Base-by-base conservation (phyloP, 2,888 invertebrate species). In the Blastobasis adustella region DNA sequence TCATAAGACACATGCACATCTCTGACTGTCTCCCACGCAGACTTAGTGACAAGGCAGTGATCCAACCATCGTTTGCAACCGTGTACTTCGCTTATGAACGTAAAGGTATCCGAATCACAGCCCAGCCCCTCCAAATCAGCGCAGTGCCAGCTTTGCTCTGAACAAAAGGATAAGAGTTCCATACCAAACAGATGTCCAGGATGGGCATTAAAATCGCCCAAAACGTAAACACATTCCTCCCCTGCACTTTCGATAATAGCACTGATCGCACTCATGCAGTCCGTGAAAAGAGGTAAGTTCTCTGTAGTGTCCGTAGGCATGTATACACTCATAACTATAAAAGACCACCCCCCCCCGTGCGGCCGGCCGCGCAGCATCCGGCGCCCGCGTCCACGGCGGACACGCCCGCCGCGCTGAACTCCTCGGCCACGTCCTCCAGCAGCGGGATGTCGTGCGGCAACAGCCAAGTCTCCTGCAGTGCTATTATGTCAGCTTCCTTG, bases 171-270 rank as follows among this genome's bases (percentile, higher is more conserved):
- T 37, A 10, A 6, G 5, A 61, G 41, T 45, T 61, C 56, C 9
- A 10, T 47, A 36, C 10, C 45, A 53, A 61, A 61, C 4, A 47
- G 43, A 36, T 53, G 51, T 43, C 54, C 54, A 0, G 59, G 60
- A 44, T 61, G 55, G 1, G 63, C 57, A 42, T 61, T 61, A 37
- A 53, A 58, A 47, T 58, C 58, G 2, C 56, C 59, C 1, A 61
- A 39, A 8, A 57, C 43, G 45, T 49, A 55, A 1, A 58, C 56
- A 37, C 37, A 36, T 8, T 10, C 46, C 6, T 6, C 9, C 9
- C 37, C 42, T n/a, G 42, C 5, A n/a, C n/a, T 42, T n/a, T 42
- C 42, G 7, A 42, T 42, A 42, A 42, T 42, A n/a, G 42, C 42
- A 42, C 42, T 42, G 4, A 42, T 5, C n/a, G 8, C 42, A n/a